Evolutionary conservation across 2,888 invertebrate genomes (phyloP), one percentile per base, ranked within the genome.

Genomic region (Malacosoma neustria): DNA sequence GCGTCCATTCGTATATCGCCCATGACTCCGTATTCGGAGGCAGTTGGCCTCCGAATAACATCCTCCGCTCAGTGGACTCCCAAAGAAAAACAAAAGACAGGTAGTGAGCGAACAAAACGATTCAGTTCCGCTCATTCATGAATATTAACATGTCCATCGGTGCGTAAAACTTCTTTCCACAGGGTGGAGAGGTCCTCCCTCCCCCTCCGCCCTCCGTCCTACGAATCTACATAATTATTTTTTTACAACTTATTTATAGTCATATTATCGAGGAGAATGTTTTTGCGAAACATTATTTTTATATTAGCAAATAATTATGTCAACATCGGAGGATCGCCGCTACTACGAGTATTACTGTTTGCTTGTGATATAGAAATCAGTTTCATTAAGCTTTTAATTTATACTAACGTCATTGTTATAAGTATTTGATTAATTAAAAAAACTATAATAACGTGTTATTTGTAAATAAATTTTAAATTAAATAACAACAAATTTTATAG

Each of bases 121-220:
- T 22, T 4, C 22, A 22, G 22, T 22, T 22, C 22, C 22, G 12
- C 13, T 22, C 34, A 29, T 31, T 32, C 22, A 15, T 36, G 36
- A 36, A 36, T 36, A 36, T 36, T 36, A 30, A 36, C 30, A 31
- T 12, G 15, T 4, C 14, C 36, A 36, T 14, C 32, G 30, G 32
- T 22, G 36, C 11, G 36, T 36, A 31, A 36, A 32, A 14, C 4
- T 13, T n/a, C 32, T 14, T 13, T 9, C 13, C 13, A 4, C 13
- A 4, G 13, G 13, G 32, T n/a, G 13, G 13, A n/a, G 11, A 29
- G 7, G 29, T 29, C 7, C 29, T 29, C 6, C 7, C 6, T 29
- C 29, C 7, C 31, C 31, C 13, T 14, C 9, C 32, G 9, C 9
- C n/a, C 13, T 4, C 14, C 32, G n/a, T 13, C 32, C n/a, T 9